A percentile compares a stretch with the other conserved stretches of the same genome.
Conservation (phyloP, 2,113 vertebrate genomes). For the Bettongia penicillata region DNA sequence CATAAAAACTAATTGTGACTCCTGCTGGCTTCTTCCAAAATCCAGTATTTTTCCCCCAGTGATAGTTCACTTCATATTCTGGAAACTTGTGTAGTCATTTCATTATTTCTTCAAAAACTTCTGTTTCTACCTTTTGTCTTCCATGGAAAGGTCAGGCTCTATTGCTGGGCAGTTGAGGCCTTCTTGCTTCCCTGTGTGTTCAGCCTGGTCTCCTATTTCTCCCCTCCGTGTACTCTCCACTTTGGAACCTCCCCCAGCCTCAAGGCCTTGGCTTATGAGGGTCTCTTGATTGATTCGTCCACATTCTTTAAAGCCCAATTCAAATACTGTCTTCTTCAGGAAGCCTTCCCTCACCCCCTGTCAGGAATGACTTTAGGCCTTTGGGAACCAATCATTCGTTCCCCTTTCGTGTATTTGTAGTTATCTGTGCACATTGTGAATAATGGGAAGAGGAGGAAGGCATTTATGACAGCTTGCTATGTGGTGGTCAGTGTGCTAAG, state of each 20-base stretch:
- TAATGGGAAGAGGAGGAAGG: not conserved
- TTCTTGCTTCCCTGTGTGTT: not conserved
- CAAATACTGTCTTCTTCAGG: not conserved
- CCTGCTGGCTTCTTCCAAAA: not conserved
- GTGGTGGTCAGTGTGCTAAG: no score
- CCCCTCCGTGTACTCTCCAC: not conserved
- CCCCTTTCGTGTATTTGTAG: not conserved
- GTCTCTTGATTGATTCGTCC: not conserved
- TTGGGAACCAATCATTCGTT: not conserved
- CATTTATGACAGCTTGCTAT: not conserved
- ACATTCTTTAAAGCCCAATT: not conserved
- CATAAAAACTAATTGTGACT: not conserved
- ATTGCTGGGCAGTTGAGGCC: not conserved
- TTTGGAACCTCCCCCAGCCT: not conserved
- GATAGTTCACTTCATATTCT: not conserved
- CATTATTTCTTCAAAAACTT: not conserved
- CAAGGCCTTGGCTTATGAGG: not conserved
- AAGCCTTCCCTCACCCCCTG: not conserved
- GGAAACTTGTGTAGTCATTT: not conserved
- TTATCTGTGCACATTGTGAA: no score
- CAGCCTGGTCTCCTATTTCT: not conserved
- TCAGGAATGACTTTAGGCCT: not conserved
- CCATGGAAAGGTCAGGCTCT: not conserved
- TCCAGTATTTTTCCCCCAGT: no score
- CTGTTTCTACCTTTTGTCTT: not conserved